phyloP scores from a whole-genome alignment of 2,888 invertebrate species.

The Cecidostiba fungosa region DNA sequence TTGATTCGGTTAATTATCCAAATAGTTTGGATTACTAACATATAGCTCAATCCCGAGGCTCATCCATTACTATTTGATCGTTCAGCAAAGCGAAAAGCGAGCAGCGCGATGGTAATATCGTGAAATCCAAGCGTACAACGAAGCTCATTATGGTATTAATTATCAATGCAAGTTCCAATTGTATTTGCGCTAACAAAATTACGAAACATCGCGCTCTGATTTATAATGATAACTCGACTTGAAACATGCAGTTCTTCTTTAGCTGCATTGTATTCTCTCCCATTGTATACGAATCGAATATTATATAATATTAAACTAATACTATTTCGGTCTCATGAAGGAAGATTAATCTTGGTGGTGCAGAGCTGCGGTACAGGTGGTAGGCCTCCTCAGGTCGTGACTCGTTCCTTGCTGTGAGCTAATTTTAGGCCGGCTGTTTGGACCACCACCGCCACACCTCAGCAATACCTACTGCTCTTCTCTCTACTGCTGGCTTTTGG shows the following conservation, averaged over 20 bases:
- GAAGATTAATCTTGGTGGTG: not conserved
- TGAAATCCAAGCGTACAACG: not conserved
- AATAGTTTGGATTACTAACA: not conserved
- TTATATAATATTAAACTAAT: constrained; percentile 29
- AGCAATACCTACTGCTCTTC: not conserved
- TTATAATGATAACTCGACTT: constrained; percentile 47
- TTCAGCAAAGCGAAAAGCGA: not conserved
- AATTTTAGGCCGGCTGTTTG: constrained; percentile 16
- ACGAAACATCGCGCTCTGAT: not conserved
- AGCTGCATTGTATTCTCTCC: too few species aligned
- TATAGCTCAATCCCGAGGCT: not conserved
- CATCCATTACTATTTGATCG: not conserved
- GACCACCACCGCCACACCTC: not conserved
- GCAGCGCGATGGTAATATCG: not conserved
- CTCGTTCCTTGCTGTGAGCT: not conserved
- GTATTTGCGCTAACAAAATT: constrained; percentile 41
- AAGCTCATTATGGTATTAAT: constrained; percentile 23
- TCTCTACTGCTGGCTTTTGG: not conserved
- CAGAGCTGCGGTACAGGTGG: not conserved
- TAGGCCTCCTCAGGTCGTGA: not conserved
- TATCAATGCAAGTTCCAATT: constrained; percentile 44
- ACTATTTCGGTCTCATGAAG: not conserved
- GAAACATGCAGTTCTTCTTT: constrained; percentile 18
- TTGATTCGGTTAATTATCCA: too few species aligned
- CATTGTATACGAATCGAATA: not conserved